Evolutionary conservation across 2,797 vertebrate genomes (phyloP), one percentile per base, ranked within the genome.

Genomic region (Phaenicophaeus curvirostris): DNA sequence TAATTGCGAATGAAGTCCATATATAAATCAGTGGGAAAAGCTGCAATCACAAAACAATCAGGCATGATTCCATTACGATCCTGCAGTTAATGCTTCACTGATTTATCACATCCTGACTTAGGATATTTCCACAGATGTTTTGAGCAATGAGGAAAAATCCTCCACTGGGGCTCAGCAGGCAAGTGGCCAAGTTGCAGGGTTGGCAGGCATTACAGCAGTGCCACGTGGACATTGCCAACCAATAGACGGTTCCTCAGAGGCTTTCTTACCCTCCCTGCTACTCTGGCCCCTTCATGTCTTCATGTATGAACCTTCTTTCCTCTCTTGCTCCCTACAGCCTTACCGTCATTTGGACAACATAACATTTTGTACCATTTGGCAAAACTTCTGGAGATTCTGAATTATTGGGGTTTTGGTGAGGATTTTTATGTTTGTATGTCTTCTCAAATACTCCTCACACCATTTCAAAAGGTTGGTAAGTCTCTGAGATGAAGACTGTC

Each of bases 41-140:
- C 2, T 89, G 44, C 51, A 83, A 86, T 95, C 57, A 58, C 65
- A 85, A 62, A 95, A 54, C 24, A 79, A 92, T 62, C 81, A 90
- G 61, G 80, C 48, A 48, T 62, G 51, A 95, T 82, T 87, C 48
- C 61, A 35, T 66, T 79, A 85, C 3, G 4, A 73, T 66, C 55
- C 35, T 53, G 33, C 12, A 79, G 37, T 63, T 93, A 89, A 87
- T 73, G 69, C 37, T 88, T 89, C 76, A 87, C 48, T 74, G 53
- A 80, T 90, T 93, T 66, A 57, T 68, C 42, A 66, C 5, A 19
- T 92, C 59, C 72, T 69, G 55, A 74, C 9, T 35, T 37, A 61
- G 54, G 67, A 48, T 91, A 85, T 93, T 95, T 93, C 75, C 57
- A 88, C 48, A 74, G 69, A 80, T 73, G 37, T 77, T 92, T 78